phyloP scores from a whole-genome alignment of 2,888 invertebrate genomes.

The Nomada ferruginata region DNA sequence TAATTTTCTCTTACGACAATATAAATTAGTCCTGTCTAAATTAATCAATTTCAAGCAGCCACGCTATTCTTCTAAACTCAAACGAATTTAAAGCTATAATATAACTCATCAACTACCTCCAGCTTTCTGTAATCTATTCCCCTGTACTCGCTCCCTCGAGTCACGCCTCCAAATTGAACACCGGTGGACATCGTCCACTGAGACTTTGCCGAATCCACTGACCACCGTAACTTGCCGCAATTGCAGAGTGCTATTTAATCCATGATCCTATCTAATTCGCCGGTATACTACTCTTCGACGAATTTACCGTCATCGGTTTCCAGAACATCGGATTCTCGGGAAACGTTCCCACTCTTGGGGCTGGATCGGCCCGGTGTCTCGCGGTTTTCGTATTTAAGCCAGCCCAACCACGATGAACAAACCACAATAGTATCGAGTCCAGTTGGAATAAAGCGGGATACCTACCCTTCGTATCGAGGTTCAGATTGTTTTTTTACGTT shows the following conservation, averaged over 20 bases:
- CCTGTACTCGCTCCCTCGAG: not conserved
- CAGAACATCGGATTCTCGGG: not conserved
- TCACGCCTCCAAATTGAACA: conserved; percentile 1
- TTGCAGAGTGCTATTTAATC: conserved; percentile 48
- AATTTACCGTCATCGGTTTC: conserved; percentile 51
- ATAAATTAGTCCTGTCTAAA: not conserved
- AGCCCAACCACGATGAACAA: conserved; percentile 14
- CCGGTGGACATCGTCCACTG: conserved; percentile 9
- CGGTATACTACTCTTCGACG: conserved; percentile 7
- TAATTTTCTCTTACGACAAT: not conserved
- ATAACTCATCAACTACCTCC: not conserved
- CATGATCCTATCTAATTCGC: conserved; percentile 40
- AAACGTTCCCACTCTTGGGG: not conserved
- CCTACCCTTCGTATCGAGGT: too few relatives aligned
- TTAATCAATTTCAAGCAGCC: not conserved
- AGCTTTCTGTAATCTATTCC: not conserved
- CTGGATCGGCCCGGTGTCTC: not conserved
- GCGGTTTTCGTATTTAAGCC: conserved; percentile 39
- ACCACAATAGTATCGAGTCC: conserved; percentile 17
- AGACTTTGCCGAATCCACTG: conserved; percentile 25
- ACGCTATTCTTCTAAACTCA: not conserved
- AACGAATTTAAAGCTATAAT: not conserved
- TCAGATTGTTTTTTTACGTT: conserved; percentile 24
- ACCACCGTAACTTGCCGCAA: conserved; percentile 40
- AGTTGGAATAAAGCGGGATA: conserved; percentile 34